Percentiles rank a stretch among this genome's conserved stretches.
Conservation (phyloP, 2,797 vertebrate species). For the Lithobates pipiens region DNA sequence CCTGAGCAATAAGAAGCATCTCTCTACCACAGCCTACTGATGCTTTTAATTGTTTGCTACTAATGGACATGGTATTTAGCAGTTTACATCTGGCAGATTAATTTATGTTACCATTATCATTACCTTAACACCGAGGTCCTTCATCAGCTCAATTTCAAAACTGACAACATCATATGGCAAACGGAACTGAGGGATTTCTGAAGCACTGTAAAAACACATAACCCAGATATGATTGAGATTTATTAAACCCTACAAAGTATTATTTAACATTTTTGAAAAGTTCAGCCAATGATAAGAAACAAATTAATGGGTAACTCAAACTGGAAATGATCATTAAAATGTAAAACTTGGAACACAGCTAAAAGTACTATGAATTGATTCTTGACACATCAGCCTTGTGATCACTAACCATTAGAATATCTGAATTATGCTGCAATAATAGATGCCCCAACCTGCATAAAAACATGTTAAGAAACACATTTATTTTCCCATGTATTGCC, state of each 20-base stretch:
- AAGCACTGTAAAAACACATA: slow-evolving; percentile 75
- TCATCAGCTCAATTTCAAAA: slow-evolving; percentile 93
- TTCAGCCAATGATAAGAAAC: slow-evolving; percentile 1
- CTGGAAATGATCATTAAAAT: background rate
- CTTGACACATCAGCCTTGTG: background rate
- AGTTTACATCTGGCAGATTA: slow-evolving; percentile 74
- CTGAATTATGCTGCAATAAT: background rate
- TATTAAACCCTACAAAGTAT: slow-evolving; percentile 11
- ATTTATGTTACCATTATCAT: slow-evolving; percentile 69
- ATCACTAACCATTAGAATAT: background rate
- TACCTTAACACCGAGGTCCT: slow-evolving; percentile 95
- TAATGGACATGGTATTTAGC: slow-evolving; percentile 83
- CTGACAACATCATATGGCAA: slow-evolving; percentile 88
- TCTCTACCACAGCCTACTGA: slow-evolving; percentile 76
- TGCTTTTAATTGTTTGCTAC: slow-evolving; percentile 87
- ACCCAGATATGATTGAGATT: slow-evolving; percentile 5
- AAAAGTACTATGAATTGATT: background rate
- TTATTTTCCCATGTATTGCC: too few species aligned
- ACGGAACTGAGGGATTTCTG: slow-evolving; percentile 95
- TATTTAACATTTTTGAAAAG: background rate
- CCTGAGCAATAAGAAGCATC: slow-evolving; percentile 78
- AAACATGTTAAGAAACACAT: too few species aligned
- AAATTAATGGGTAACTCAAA: background rate
- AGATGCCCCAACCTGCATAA: too few species aligned
- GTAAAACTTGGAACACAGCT: background rate